Conservation (phyloP, 2,797 vertebrate species). For the Labeo calbasu region DNA sequence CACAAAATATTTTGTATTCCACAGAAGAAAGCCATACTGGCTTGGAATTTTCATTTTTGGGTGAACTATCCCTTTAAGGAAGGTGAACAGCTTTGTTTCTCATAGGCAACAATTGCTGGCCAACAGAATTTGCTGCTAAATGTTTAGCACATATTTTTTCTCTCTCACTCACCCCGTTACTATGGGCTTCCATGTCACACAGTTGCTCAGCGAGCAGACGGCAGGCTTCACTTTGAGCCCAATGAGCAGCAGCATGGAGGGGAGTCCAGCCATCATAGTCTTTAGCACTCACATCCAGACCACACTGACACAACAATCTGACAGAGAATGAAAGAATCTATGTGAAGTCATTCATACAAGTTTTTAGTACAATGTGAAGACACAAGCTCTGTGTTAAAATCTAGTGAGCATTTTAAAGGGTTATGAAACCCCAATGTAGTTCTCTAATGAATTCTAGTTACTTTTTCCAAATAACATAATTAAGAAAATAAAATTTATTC, state of each 20-base stretch:
- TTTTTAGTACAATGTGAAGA: not conserved
- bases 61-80: not conserved
- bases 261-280: constrained; percentile 93
- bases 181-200: constrained; percentile 89
- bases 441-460: not conserved
- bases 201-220: constrained; percentile 85
- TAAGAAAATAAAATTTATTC: not conserved
- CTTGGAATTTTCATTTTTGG: not conserved
- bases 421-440: not conserved
- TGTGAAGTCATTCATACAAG: not conserved
- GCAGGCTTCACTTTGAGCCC: constrained; percentile 90
- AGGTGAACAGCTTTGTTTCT: not conserved
- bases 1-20: not conserved
- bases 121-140: not conserved
- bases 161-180: constrained; percentile 74
- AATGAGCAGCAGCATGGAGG: constrained; percentile 89
- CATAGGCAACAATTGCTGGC: not conserved
- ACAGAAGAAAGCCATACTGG: not conserved
- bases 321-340: not conserved
- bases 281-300: constrained; percentile 83
- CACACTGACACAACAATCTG: constrained; percentile 89
- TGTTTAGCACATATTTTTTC: not conserved
- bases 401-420: not conserved
- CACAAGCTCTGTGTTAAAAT: not conserved
- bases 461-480: not conserved